A percentile compares a stretch with the other conserved stretches of the same genome.
Evolutionary conservation across 2,888 invertebrate genomes (phyloP).

Genomic region (Anorthoa munda): DNA sequence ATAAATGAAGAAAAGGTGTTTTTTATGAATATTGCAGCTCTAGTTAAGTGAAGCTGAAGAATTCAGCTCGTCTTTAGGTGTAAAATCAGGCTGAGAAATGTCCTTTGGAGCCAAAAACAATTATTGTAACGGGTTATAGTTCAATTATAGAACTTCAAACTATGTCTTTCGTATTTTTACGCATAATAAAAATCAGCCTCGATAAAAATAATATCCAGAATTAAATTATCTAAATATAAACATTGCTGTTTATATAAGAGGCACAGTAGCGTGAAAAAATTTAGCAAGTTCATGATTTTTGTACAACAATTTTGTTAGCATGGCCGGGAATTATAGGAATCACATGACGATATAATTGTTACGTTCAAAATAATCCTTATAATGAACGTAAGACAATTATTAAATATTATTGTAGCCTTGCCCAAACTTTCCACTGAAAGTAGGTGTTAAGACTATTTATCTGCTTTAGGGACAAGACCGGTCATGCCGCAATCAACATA

Average conservation of each 20-base stretch:
- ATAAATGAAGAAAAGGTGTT: constrained; percentile 9
- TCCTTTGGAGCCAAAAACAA: constrained; percentile 21
- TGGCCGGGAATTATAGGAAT: constrained; percentile 3
- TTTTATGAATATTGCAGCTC: constrained; percentile 56
- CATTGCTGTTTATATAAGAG: constrained; percentile 2
- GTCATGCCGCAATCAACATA: constrained; percentile 18
- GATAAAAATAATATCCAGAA: constrained; percentile 6
- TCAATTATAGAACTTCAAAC: constrained; percentile 12
- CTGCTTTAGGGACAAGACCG: neutral
- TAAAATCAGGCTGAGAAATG: constrained; percentile 21
- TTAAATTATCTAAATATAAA: constrained; percentile 20
- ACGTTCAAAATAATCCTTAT: constrained; percentile 39
- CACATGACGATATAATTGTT: constrained; percentile 28
- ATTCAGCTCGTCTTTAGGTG: constrained; percentile 22
- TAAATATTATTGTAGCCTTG: constrained; percentile 66
- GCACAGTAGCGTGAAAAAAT: neutral
- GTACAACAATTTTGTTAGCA: neutral
- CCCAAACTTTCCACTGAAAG: constrained; percentile 80
- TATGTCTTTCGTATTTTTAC: constrained; percentile 38
- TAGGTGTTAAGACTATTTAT: constrained; percentile 71
- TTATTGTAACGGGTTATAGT: constrained; percentile 1
- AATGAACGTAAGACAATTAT: constrained; percentile 50
- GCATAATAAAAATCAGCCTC: neutral
- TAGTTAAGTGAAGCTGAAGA: constrained; percentile 36
- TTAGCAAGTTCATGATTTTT: constrained; percentile 4